Evolutionary conservation across 2,888 invertebrate species (phyloP).

Genomic region (Mamestra brassicae): DNA sequence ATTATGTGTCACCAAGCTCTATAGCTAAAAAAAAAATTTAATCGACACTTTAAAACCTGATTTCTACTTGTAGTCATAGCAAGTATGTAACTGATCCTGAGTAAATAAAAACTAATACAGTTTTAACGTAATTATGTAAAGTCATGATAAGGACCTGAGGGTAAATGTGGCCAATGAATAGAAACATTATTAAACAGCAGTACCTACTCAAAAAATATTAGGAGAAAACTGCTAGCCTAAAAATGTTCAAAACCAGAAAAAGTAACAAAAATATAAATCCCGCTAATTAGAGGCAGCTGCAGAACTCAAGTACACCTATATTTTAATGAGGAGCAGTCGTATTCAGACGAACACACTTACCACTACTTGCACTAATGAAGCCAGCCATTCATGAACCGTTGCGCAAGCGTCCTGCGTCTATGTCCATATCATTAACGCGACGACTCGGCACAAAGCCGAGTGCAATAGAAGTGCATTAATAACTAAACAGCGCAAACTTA

Average conservation of each 20-base stretch:
- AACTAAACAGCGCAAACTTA: slow-evolving; percentile 60
- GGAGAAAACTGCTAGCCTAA: not conserved
- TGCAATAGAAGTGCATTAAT: slow-evolving; percentile 55
- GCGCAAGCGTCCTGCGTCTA: slow-evolving; percentile 31
- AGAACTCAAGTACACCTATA: slow-evolving; percentile 19
- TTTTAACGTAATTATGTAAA: not conserved
- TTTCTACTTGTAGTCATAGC: not conserved
- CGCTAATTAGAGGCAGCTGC: slow-evolving; percentile 32
- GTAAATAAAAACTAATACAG: not conserved
- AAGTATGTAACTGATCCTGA: not conserved
- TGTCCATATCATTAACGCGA: slow-evolving; percentile 50
- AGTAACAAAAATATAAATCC: slow-evolving; percentile 2
- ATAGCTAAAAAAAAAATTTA: not conserved
- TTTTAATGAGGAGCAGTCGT: slow-evolving; percentile 46
- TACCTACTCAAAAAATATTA: not conserved
- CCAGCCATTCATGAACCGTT: slow-evolving; percentile 30
- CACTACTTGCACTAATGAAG: slow-evolving; percentile 43
- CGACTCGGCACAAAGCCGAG: slow-evolving; percentile 43
- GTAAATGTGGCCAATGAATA: not conserved
- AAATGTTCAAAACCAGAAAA: not conserved
- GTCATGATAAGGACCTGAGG: not conserved
- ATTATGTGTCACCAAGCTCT: not conserved
- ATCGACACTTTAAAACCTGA: not conserved
- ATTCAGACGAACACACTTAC: slow-evolving; percentile 18
- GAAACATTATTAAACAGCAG: not conserved